Conservation (phyloP, 2,113 vertebrate species). For the Hyla sarda region DNA sequence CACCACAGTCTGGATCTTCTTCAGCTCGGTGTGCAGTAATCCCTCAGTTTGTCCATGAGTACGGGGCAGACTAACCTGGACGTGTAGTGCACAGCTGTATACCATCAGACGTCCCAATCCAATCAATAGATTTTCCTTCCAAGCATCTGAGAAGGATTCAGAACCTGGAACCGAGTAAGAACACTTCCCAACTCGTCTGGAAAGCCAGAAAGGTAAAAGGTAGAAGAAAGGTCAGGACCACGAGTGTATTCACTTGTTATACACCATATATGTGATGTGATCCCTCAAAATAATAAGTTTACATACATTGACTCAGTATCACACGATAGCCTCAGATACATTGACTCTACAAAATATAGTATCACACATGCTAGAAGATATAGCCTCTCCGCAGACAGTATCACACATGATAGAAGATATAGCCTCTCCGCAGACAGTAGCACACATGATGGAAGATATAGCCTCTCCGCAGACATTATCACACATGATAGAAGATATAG, state of each 20-base stretch:
- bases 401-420: not conserved
- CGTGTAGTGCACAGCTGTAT: not conserved
- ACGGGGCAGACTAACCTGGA: conserved; percentile 45
- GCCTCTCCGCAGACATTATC: not conserved
- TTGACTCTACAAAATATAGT: too few species aligned
- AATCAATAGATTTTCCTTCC: conserved; percentile 8
- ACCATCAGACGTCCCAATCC: not conserved
- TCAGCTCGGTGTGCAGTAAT: not conserved
- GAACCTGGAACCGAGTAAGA: not conserved
- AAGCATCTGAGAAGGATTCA: conserved; percentile 19
- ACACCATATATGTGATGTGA: too few species aligned
- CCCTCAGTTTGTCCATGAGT: not conserved
- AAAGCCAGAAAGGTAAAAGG: not conserved
- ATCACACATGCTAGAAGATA: too few species aligned
- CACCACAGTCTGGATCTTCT: not conserved
- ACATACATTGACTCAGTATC: too few species aligned
- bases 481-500: not conserved
- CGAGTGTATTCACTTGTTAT: not conserved
- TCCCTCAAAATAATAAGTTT: too few species aligned
- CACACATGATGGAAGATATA: not conserved
- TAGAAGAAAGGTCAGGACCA: not conserved
- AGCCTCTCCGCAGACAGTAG: not conserved
- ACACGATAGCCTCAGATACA: too few species aligned
- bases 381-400: not conserved
- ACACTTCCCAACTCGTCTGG: not conserved